A percentile compares a stretch with the other conserved stretches of the same genome.
These are phyloP conservation scores for Hololepta plana DNA, from an alignment of 2,888 invertebrate species.

Conservation along the genomic window DNA sequence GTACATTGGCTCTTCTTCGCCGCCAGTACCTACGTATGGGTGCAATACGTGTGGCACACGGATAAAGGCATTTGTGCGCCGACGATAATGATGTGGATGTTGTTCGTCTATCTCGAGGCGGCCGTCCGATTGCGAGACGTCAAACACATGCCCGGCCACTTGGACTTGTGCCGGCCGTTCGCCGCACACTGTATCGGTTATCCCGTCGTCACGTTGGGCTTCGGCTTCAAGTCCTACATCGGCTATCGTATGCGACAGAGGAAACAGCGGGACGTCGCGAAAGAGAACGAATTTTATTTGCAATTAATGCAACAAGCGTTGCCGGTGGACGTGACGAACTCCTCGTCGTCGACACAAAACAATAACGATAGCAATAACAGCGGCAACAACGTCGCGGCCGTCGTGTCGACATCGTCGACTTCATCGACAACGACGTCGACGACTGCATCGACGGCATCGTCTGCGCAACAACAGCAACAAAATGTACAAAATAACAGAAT, in stretches of 20 bases:
- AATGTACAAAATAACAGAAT: too few relatives aligned
- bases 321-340: constrained; percentile 40
- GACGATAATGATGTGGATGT: constrained; percentile 82
- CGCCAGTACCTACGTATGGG: constrained; percentile 97
- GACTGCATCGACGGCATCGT: constrained; percentile 8
- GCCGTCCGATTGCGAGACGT: constrained; percentile 69
- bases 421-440: too few relatives aligned
- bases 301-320: constrained; percentile 82
- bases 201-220: constrained; percentile 89
- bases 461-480: not conserved
- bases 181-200: constrained; percentile 84
- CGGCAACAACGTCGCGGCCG: too few relatives aligned
- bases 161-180: constrained; percentile 87
- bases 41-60: constrained; percentile 96
- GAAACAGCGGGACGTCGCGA: constrained; percentile 82
- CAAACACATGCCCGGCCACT: constrained; percentile 65
- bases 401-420: too few relatives aligned
- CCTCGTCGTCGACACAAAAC: constrained; percentile 4
- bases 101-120: constrained; percentile 89
- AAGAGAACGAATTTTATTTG: constrained; percentile 89
- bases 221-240: constrained; percentile 87
- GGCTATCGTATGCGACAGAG: constrained; percentile 80
- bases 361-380: constrained; percentile 3
- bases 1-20: constrained; percentile 95
- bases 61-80: constrained; percentile 88